phyloP scores from a whole-genome alignment of 2,797 vertebrate species.

The Argentina silus region DNA sequence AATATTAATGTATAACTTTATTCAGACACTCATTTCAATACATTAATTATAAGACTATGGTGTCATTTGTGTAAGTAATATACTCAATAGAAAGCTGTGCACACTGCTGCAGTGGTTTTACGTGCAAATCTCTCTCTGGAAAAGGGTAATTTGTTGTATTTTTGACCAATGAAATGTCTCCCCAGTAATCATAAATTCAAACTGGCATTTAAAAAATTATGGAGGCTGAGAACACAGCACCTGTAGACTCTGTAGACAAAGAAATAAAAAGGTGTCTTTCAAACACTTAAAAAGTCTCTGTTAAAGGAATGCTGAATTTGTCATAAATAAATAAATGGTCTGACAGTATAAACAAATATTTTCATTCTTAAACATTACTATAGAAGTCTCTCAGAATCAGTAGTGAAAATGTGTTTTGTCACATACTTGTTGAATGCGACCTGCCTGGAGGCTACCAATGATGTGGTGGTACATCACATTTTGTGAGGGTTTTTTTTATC shows the following conservation, averaged over 20 bases:
- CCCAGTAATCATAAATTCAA: conserved; percentile 9
- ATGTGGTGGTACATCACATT: conserved; percentile 41
- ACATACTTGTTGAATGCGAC: conserved; percentile 36
- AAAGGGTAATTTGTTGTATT: background rate
- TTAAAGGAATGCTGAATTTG: background rate
- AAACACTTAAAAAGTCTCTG: background rate
- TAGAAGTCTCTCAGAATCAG: conserved; percentile 7
- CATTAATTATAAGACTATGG: conserved; percentile 66
- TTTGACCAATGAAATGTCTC: conserved; percentile 7
- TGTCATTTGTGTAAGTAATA: conserved; percentile 36
- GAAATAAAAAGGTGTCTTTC: background rate
- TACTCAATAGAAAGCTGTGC: conserved; percentile 38
- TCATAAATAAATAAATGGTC: background rate
- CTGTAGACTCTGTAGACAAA: background rate
- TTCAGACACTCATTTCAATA: conserved; percentile 68
- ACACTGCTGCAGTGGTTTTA: conserved; percentile 11
- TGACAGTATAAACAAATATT: background rate
- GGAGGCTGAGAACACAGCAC: background rate
- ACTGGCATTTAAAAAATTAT: conserved; percentile 3
- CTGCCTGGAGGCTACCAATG: conserved; percentile 36
- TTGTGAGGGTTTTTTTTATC: conserved; percentile 61
- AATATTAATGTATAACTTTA: conserved; percentile 70
- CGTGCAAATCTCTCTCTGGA: conserved; percentile 15
- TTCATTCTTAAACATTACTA: background rate
- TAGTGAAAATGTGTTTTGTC: conserved; percentile 19